Evolutionary conservation across 1,140 invertebrate genomes (phyloP).

Genomic region (Philopotamus ludificatus): DNA sequence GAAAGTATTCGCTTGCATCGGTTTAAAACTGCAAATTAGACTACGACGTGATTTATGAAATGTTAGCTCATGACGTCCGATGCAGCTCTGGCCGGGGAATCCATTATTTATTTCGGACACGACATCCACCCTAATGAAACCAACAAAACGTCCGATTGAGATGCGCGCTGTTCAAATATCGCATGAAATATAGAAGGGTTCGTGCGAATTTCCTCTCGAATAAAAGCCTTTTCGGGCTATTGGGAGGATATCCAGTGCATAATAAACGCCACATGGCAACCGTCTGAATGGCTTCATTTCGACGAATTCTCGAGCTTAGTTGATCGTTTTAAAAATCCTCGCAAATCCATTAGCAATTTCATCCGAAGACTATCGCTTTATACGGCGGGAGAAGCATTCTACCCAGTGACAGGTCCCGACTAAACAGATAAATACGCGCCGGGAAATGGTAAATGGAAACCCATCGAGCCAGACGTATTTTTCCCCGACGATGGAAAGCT

Average conservation of each 20-base stretch:
- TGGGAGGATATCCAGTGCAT: too few relatives aligned
- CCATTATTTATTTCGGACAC: neutral
- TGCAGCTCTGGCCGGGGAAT: neutral
- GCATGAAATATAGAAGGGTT: too few relatives aligned
- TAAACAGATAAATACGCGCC: neutral
- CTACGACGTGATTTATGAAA: conserved; percentile 30
- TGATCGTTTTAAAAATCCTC: too few relatives aligned
- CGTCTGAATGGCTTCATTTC: too few relatives aligned
- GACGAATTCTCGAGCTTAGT: too few relatives aligned
- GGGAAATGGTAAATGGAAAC: neutral
- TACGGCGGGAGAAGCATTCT: neutral
- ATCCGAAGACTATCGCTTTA: too few relatives aligned
- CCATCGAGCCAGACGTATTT: neutral
- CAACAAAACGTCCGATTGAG: too few relatives aligned
- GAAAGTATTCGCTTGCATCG: neutral
- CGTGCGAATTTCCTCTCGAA: neutral
- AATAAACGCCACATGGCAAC: too few relatives aligned
- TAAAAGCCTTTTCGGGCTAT: neutral
- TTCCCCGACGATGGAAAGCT: neutral
- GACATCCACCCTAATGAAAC: too few relatives aligned
- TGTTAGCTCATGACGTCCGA: neutral
- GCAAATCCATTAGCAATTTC: too few relatives aligned
- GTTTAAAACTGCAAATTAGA: conserved; percentile 33
- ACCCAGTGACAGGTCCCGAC: neutral
- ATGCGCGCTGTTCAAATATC: too few relatives aligned